Base-by-base conservation (phyloP, 30 jellyfish, hydroid and myxozoan genomes). In the Hydractinia symbiolongicarpus region DNA sequence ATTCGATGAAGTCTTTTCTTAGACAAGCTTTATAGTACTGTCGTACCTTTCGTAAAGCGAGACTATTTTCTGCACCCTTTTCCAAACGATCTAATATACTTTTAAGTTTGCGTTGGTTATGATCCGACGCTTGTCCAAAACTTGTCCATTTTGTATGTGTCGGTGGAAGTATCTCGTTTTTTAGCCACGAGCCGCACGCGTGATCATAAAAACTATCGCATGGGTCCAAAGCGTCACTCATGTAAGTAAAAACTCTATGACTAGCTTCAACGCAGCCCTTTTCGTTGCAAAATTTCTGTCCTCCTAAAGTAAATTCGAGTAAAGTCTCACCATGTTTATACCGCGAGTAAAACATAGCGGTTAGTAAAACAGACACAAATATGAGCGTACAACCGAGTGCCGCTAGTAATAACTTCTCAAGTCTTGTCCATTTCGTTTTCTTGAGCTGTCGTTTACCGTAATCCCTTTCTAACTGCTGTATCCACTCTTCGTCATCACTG, bases 401-500 rank as follows among this genome's bases (percentile, higher is more conserved):
- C 0, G 78, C 53, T 10, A 72, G 14, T 75, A 90, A 79, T 4
- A 78, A 54, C 54, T 85, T 84, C 72, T 90, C 97, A 56, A 90
- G 64, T 56, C 79, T 55, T 3, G 88, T 84, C 94, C 91, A 79
- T 53, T 83, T 89, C 19, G 88, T 55, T 83, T 82, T 83, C 40
- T 82, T 88, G 44, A 30, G 79, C 6, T 52, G 79, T 20, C 88
- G 76, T 50, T 83, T 57, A 17, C 95, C 95, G 56, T 90, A 90
- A 64, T 90, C 97, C 69, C 97, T 49, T 82, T 90, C 90, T 17
- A 90, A 81, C 71, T 90, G 97, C 56, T 90, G 97, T n/a, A 90
- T 90, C 97, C 97, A 90, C 74, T 90, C 97, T 72, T 90, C 95
- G 87, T 90, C 95, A 15, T 87, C 93, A 50, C 95, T 81, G 54